Base-by-base conservation (phyloP, 2,797 vertebrate species). In the Siniperca undulata region DNA sequence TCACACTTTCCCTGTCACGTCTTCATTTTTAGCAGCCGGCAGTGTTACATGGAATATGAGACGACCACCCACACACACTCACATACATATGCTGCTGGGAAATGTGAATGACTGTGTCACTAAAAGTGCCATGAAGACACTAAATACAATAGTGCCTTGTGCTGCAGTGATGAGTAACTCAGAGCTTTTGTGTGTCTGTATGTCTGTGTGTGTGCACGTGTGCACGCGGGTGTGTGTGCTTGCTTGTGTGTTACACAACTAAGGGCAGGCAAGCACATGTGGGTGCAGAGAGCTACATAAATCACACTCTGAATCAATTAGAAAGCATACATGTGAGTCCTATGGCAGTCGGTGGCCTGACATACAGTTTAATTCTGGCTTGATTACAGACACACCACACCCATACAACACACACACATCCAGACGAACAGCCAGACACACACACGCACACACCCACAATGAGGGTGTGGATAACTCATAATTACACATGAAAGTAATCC, bases 1-100 rank as follows among this genome's bases (percentile, higher is more conserved):
- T 92, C 88, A 92, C 93, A 93, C 90, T 89, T 92, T 91, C 87
- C 87, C 86, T 87, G 90, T 94, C 91, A 93, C 87, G 81, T 94
- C 92, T 94, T 94, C 87, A 93, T 94, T 93, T 94, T 93, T 94
- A 95, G 93, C 91, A 92, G 90, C 83, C 77, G 52, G 83, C 88
- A 81, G 84, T 66, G 78, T 86, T 85, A 81, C 87, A 92, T 80
- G 88, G 74, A 95, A 94, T 77, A 91, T 53, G 90, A 95, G 87
- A 90, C 56, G 88, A 89, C 91, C 91, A 89, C 92, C 87, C 92
- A 91, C 85, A 44, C 70, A 69, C 86, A 68, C 82, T 62, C 82
- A 79, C 84, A 38, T 68, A 70, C 77, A 71, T 62, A 52, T 58
- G 53, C 88, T 91, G 86, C 91, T 83, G 91, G 90, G 90, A 91